Conservation (phyloP, 2,888 invertebrate genomes). For the Stramonita haemastoma region DNA sequence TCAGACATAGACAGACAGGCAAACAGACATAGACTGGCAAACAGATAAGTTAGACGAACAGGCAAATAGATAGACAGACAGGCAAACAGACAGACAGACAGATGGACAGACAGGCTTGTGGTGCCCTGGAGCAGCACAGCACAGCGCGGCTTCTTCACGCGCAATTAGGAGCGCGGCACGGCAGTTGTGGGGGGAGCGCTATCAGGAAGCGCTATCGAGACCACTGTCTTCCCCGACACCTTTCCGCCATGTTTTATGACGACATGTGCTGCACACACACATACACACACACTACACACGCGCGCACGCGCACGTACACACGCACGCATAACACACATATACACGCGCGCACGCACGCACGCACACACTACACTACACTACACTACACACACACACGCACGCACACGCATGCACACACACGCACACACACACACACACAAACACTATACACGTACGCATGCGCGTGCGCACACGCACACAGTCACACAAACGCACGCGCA, state of each 20-base stretch:
- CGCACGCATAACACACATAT: background rate
- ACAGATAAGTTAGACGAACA: background rate
- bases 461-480: background rate
- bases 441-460: background rate
- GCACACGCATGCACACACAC: background rate
- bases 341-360: background rate
- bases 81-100: background rate
- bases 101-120: too few species aligned
- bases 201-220: background rate
- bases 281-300: background rate
- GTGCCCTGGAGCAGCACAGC: background rate
- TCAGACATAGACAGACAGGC: background rate
- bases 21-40: background rate
- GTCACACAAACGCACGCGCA: background rate
- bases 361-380: too few species aligned
- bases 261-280: background rate
- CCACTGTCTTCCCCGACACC: conserved; percentile 1
- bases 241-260: conserved; percentile 21
- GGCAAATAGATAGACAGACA: background rate
- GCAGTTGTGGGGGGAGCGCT: background rate
- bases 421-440: background rate
- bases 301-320: background rate
- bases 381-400: background rate
- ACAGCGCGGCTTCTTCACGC: conserved; percentile 7
- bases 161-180: background rate